Evolutionary conservation across 2,797 vertebrate genomes (phyloP).

Genomic region (Sebastes melanostomus): DNA sequence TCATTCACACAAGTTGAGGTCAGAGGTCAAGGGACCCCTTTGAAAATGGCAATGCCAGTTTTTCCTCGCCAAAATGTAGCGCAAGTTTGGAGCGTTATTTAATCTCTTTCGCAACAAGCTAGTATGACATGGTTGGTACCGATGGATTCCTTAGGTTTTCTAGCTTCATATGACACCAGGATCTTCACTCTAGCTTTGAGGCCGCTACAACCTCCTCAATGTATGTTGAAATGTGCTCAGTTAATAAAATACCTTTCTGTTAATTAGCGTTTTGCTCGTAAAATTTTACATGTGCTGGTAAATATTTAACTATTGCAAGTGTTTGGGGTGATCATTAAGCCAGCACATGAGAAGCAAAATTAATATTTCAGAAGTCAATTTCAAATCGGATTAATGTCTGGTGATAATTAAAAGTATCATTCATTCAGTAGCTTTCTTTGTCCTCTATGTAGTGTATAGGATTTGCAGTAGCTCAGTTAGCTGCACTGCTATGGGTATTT

Average conservation of each 20-base stretch:
- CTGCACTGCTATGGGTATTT: background rate
- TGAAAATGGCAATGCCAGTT: no score
- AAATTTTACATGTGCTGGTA: background rate
- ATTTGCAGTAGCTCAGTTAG: background rate
- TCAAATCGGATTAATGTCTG: conserved; percentile 30
- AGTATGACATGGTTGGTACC: no score
- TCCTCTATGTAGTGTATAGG: background rate
- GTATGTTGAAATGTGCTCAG: conserved; percentile 15
- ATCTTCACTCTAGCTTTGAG: no score
- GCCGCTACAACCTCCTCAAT: no score
- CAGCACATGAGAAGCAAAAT: conserved; percentile 32
- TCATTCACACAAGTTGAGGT: no score
- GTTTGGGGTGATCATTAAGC: conserved; percentile 41
- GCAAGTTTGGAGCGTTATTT: no score
- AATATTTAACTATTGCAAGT: conserved; percentile 38
- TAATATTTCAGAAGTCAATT: conserved; percentile 46
- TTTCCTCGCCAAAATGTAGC: no score
- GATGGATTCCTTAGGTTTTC: no score
- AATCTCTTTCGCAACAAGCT: no score
- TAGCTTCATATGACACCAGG: no score
- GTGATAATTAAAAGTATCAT: conserved; percentile 33
- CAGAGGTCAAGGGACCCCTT: no score
- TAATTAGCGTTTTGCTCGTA: conserved; percentile 43
- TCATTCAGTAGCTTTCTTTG: conserved; percentile 14
- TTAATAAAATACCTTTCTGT: conserved; percentile 43